A percentile compares a stretch with the other conserved stretches of the same genome.
Evolutionary conservation across 2,888 invertebrate genomes (phyloP).

Genomic region (Ennomos erosarius): DNA sequence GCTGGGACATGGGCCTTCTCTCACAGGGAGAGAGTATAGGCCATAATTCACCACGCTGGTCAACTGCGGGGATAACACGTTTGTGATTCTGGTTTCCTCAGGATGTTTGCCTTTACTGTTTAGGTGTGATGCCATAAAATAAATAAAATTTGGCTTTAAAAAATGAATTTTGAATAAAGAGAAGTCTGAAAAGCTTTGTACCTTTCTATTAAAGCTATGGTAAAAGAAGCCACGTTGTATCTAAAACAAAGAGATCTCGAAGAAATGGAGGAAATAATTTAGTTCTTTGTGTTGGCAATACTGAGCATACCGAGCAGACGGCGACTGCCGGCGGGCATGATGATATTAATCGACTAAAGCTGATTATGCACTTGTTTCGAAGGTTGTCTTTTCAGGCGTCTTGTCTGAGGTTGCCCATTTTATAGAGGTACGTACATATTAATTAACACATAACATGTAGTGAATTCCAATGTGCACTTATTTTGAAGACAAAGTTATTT

Average conservation of each 20-base stretch:
- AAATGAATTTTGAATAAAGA: conserved; percentile 1
- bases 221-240: conserved; percentile 56
- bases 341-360: conserved; percentile 82
- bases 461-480: no score
- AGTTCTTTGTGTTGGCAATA: conserved; percentile 79
- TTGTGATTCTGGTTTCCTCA: no score
- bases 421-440: conserved; percentile 28
- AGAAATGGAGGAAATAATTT: conserved; percentile 79
- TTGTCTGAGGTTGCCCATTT: conserved; percentile 47
- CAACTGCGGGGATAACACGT: no score
- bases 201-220: conserved; percentile 32
- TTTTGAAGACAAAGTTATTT: no score
- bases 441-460: not conserved
- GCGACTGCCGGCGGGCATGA: conserved; percentile 65
- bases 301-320: conserved; percentile 73
- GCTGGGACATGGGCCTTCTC: no score
- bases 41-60: no score
- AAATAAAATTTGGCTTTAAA: no score
- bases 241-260: conserved; percentile 72
- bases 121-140: no score
- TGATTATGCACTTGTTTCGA: conserved; percentile 76
- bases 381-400: conserved; percentile 62
- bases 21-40: no score
- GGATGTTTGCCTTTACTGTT: no score
- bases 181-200: conserved; percentile 17